Percentiles rank a stretch among this genome's conserved stretches.
Conservation (phyloP, 1,140 invertebrate species). For the Trypoxylus dichotomus region DNA sequence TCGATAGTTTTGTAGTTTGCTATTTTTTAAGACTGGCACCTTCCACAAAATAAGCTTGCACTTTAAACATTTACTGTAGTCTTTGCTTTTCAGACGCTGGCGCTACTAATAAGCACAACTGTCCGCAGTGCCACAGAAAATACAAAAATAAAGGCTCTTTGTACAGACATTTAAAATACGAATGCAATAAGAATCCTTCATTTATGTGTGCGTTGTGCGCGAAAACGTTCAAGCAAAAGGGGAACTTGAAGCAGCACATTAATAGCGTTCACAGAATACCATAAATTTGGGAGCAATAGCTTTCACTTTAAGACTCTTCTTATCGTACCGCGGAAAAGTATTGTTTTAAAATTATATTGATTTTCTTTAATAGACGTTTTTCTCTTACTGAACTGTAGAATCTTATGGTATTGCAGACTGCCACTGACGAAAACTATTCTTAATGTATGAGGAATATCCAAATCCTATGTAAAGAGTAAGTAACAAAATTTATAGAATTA, state of each 20-base stretch:
- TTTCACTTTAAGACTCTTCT: neutral
- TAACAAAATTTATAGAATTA: too few relatives aligned
- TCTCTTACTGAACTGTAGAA: too few relatives aligned
- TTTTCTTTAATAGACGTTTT: too few relatives aligned
- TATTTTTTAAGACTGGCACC: neutral
- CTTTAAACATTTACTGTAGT: neutral
- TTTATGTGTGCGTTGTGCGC: conserved; percentile 49
- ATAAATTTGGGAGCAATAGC: neutral
- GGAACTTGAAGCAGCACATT: conserved; percentile 42
- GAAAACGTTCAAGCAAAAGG: conserved; percentile 45
- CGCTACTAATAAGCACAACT: conserved; percentile 18
- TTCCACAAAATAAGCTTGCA: neutral
- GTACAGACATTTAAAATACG: conserved; percentile 35
- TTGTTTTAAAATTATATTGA: neutral
- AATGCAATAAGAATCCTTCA: conserved; percentile 43
- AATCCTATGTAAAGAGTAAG: too few relatives aligned
- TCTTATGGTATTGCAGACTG: too few relatives aligned
- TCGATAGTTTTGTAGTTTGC: neutral
- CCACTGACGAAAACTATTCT: too few relatives aligned
- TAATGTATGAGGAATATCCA: too few relatives aligned
- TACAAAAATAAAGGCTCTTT: conserved; percentile 41
- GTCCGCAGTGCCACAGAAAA: conserved; percentile 34
- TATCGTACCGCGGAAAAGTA: neutral
- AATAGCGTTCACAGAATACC: conserved; percentile 19
- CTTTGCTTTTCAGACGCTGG: neutral